These are phyloP conservation scores for Himalopsyche tibetana DNA, from an alignment of 2,888 invertebrate genomes.

Conservation along the genomic window DNA sequence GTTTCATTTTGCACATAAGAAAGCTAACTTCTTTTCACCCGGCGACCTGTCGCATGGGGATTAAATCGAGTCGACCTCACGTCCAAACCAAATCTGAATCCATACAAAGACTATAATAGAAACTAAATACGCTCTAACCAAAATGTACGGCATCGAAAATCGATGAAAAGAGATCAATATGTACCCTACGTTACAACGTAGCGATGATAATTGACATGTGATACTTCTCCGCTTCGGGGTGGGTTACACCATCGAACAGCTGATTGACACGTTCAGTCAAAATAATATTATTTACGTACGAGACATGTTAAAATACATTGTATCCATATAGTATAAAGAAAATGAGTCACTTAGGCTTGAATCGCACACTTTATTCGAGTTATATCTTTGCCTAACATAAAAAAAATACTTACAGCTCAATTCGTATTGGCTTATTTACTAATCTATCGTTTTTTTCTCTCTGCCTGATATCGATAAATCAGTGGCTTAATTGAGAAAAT, in stretches of 20 bases:
- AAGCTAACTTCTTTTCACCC: neutral
- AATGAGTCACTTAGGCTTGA: too few relatives aligned
- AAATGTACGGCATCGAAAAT: slow-evolving; percentile 57
- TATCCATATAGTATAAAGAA: too few relatives aligned
- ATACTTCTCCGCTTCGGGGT: neutral
- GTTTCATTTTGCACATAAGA: neutral
- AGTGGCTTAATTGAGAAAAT: too few relatives aligned
- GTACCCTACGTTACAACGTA: neutral
- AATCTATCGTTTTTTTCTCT: too few relatives aligned
- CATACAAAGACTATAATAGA: neutral
- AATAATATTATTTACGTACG: neutral
- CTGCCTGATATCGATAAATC: too few relatives aligned
- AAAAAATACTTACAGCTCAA: too few relatives aligned
- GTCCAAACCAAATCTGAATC: slow-evolving; percentile 14
- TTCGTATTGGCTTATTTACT: too few relatives aligned
- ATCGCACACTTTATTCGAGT: too few relatives aligned
- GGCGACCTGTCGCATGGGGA: slow-evolving; percentile 17
- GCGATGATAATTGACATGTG: neutral
- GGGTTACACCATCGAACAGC: neutral
- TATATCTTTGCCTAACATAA: too few relatives aligned
- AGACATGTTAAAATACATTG: too few relatives aligned
- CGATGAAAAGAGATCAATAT: slow-evolving; percentile 36
- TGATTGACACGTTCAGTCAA: neutral
- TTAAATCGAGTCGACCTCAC: slow-evolving; percentile 26
- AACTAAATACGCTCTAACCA: neutral